Conservation (phyloP, 2,797 vertebrate genomes). For the Echiichthys vipera region DNA sequence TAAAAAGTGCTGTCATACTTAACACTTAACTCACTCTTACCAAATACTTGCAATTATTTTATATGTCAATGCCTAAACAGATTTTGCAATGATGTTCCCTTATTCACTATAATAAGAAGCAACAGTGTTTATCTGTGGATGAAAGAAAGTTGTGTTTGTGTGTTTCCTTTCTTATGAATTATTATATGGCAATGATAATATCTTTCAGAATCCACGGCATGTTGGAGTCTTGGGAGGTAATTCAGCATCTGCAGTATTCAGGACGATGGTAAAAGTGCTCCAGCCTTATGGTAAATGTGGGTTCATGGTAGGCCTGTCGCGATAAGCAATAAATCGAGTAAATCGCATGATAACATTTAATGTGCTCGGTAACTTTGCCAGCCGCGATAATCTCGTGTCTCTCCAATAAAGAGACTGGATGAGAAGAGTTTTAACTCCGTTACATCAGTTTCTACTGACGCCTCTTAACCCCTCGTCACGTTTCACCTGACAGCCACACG, state of each 20-base stretch:
- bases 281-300: background rate
- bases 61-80: background rate
- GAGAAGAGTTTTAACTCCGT: too few relatives aligned
- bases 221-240: slow-evolving; percentile 5
- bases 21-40: slow-evolving; percentile 45
- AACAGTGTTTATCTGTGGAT: slow-evolving; percentile 10
- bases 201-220: slow-evolving; percentile 5
- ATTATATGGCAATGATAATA: background rate
- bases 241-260: slow-evolving; percentile 4
- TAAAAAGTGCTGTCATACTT: slow-evolving; percentile 41
- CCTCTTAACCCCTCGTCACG: too few relatives aligned
- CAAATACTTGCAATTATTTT: slow-evolving; percentile 11
- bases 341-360: too few relatives aligned
- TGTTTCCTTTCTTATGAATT: background rate
- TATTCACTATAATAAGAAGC: background rate
- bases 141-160: background rate
- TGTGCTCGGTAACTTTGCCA: too few relatives aligned
- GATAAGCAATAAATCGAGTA: too few relatives aligned
- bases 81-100: slow-evolving; percentile 1
- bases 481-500: too few relatives aligned
- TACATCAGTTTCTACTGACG: too few relatives aligned
- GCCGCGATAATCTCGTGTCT: too few relatives aligned
- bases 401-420: too few relatives aligned
- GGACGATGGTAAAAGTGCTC: background rate
- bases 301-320: too few relatives aligned